Conservation (phyloP, 2,888 invertebrate genomes). For the Latrodectus hesperus region DNA sequence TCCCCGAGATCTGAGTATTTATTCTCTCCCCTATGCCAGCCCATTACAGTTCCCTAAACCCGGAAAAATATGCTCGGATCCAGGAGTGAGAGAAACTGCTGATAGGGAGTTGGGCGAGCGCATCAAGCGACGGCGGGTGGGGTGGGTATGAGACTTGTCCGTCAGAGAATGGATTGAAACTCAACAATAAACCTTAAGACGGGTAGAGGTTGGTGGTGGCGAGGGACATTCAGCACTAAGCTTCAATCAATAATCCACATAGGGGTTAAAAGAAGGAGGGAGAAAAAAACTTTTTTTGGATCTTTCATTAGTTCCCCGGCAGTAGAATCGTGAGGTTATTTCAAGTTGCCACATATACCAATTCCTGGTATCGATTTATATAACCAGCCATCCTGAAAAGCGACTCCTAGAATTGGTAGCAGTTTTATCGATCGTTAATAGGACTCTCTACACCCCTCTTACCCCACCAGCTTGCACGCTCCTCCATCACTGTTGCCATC, state of each 20-base stretch:
- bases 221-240: slow-evolving; percentile 34
- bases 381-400: slow-evolving; percentile 52
- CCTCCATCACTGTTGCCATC: slow-evolving; percentile 59
- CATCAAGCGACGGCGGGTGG: slow-evolving; percentile 25
- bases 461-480: background rate
- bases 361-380: slow-evolving; percentile 48
- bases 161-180: slow-evolving; percentile 39
- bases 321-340: slow-evolving; percentile 46
- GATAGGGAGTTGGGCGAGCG: slow-evolving; percentile 36
- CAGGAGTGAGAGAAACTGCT: slow-evolving; percentile 3
- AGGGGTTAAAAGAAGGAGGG: slow-evolving; percentile 20
- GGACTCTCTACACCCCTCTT: slow-evolving; percentile 8
- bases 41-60: background rate
- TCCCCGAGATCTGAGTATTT: background rate
- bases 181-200: slow-evolving; percentile 53
- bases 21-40: background rate
- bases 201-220: slow-evolving; percentile 17
- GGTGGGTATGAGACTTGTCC: slow-evolving; percentile 20
- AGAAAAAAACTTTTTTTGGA: slow-evolving; percentile 33
- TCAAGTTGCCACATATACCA: slow-evolving; percentile 17
- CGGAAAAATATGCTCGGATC: background rate
- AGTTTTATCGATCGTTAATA: slow-evolving; percentile 59
- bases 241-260: slow-evolving; percentile 48
- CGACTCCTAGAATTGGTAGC: slow-evolving; percentile 49
- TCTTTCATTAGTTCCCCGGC: slow-evolving; percentile 48